Conservation (phyloP, 2,113 vertebrate species). For the Grantiella picta region DNA sequence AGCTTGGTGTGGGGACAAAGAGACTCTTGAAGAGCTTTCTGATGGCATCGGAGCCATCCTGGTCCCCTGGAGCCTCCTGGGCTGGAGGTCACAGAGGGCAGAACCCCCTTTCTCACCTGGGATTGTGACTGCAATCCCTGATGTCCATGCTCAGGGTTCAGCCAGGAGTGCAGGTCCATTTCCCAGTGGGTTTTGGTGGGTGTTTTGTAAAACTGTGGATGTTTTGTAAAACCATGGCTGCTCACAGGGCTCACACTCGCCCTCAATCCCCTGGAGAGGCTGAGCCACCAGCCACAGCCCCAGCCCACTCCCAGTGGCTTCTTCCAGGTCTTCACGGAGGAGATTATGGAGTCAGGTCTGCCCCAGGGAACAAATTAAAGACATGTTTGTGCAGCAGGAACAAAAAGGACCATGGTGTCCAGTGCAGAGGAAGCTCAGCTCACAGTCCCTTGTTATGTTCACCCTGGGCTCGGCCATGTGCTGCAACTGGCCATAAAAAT, state of each 20-base stretch:
- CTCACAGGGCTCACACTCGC: fast-evolving
- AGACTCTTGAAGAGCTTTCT: not conserved
- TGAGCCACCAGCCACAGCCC: not conserved
- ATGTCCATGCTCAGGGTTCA: not conserved
- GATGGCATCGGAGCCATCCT: no score
- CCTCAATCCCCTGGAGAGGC: not conserved
- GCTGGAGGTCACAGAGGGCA: not conserved
- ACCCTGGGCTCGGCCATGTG: not conserved
- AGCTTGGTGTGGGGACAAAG: not conserved
- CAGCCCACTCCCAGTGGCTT: not conserved
- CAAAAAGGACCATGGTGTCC: not conserved
- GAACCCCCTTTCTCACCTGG: not conserved
- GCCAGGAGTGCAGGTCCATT: not conserved
- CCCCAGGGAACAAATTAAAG: not conserved
- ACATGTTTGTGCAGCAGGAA: not conserved
- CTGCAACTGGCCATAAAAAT: conserved; percentile 33
- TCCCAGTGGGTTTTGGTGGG: not conserved
- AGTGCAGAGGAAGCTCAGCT: not conserved
- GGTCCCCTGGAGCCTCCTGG: not conserved
- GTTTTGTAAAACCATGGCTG: not conserved
- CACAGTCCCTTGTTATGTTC: not conserved
- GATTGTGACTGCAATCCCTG: not conserved
- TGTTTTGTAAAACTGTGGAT: not conserved
- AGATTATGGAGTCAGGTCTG: not conserved
- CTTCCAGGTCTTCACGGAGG: not conserved